A percentile compares a stretch with the other conserved stretches of the same genome.
Evolutionary conservation across 1,140 invertebrate genomes (phyloP).

Genomic region (Portunus trituberculatus): DNA sequence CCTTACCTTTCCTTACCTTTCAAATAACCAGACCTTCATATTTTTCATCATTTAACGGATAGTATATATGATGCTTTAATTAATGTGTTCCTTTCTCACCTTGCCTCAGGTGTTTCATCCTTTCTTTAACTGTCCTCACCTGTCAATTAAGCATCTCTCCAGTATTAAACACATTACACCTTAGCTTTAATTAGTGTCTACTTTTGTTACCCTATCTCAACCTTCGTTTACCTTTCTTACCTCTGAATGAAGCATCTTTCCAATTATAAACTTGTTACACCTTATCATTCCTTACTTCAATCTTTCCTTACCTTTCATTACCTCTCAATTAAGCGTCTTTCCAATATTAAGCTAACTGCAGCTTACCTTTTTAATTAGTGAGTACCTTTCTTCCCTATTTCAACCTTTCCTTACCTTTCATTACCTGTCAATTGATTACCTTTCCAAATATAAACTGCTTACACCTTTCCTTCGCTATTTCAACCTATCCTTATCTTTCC

Average conservation of each 20-base stretch:
- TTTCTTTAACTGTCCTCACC: neutral
- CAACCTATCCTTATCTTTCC: no score
- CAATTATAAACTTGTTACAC: neutral
- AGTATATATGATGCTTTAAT: neutral
- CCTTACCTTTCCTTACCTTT: neutral
- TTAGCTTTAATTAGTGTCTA: no score
- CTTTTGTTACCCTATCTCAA: neutral
- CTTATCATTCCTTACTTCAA: neutral
- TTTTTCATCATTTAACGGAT: neutral
- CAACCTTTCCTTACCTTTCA: slow-evolving; percentile 25
- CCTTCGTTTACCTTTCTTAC: slow-evolving; percentile 33
- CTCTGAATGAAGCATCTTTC: neutral
- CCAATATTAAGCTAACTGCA: no score
- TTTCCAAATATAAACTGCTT: neutral
- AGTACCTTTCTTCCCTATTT: slow-evolving; percentile 23
- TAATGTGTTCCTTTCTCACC: no score
- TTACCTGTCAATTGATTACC: slow-evolving; percentile 9
- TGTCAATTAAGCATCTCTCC: neutral
- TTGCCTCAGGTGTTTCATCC: no score
- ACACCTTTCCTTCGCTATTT: no score
- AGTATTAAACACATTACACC: no score
- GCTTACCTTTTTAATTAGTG: neutral
- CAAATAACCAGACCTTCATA: neutral
- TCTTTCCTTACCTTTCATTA: neutral
- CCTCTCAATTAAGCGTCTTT: neutral